Base-by-base conservation (phyloP, 2,797 vertebrate genomes). In the Propithecus perrieri region DNA sequence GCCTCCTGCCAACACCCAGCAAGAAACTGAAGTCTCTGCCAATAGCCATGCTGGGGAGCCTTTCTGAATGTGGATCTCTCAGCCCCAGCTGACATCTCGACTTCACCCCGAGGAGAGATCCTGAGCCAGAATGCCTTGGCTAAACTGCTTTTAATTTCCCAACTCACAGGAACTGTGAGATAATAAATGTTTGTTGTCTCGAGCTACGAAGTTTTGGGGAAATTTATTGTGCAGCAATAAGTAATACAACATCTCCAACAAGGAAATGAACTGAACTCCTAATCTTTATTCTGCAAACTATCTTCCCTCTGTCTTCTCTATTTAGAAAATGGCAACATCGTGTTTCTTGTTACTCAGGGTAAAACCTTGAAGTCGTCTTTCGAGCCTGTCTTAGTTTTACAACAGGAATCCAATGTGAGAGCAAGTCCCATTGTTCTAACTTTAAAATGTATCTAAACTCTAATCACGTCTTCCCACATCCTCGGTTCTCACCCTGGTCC, bases 21-120 rank as follows among this genome's bases (percentile, higher is more conserved):
- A 1, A 28, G 33, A n/a, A 85, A 33, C 35, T 20, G 24, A 59
- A n/a, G 26, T 26, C 33, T n/a, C 11, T 7, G 41, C 63, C 20
- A 14, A 46, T 0, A 35, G 48, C n/a, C 22, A 1, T 0, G 3
- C 7, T 15, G 50, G 17, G 5, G 14, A 0, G 0, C 35, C 48
- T 2, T 33, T 53, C 33, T 35, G 65, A 46, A 50, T n/a, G 33
- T 2, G 24, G 65, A 2, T 18, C 43, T 6, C 18, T 3, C 24
- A 7, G 30, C 26, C 85, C 33, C 3, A 5, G 30, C 10, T 0
- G 17, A 8, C n/a, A 8, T 8, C 20, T 15, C n/a, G 50, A 28
- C 0, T 3, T 18, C 41, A 2, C 7, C 22, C 50, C 65, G 24
- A 0, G 0, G 18, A 76, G 48, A 74, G 28, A 53, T 13, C 57